These are phyloP conservation scores for Cephus sareptanus DNA, from an alignment of 2,888 invertebrate genomes.

Conservation along the genomic window DNA sequence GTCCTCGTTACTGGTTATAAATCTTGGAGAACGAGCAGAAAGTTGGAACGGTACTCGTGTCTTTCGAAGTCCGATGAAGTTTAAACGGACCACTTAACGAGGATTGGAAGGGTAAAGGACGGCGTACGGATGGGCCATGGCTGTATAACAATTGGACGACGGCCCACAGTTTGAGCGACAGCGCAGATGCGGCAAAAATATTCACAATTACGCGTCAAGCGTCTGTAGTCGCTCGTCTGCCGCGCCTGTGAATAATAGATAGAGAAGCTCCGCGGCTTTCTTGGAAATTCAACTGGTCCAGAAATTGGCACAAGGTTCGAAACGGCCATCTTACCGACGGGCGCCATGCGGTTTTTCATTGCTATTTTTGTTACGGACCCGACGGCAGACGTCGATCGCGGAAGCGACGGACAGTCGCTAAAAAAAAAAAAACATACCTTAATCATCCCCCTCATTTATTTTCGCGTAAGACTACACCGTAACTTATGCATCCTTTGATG, in stretches of 20 bases:
- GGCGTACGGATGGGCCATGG: not conserved
- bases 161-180: slow-evolving; percentile 62
- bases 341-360: slow-evolving; percentile 28
- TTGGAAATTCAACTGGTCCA: slow-evolving; percentile 43
- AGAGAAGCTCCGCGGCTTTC: slow-evolving; percentile 33
- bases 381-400: not conserved
- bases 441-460: not conserved
- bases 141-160: slow-evolving; percentile 56
- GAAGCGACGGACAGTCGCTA: not conserved
- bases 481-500: not conserved
- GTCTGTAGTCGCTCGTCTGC: slow-evolving; percentile 42
- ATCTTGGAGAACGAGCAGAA: not conserved
- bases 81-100: not conserved
- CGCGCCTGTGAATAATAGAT: not conserved
- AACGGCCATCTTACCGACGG: slow-evolving; percentile 37
- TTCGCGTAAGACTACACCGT: not conserved
- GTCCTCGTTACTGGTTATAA: not conserved
- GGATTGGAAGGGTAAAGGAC: not conserved
- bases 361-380: slow-evolving; percentile 16
- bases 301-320: slow-evolving; percentile 60
- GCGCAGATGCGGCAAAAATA: slow-evolving; percentile 62
- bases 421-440: not conserved
- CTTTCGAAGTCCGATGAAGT: not conserved
- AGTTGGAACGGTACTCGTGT: not conserved
- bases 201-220: slow-evolving; percentile 59